A percentile compares a stretch with the other conserved stretches of the same genome.
Conservation (phyloP, 1,140 invertebrate species). For the Cephus cinctus region DNA sequence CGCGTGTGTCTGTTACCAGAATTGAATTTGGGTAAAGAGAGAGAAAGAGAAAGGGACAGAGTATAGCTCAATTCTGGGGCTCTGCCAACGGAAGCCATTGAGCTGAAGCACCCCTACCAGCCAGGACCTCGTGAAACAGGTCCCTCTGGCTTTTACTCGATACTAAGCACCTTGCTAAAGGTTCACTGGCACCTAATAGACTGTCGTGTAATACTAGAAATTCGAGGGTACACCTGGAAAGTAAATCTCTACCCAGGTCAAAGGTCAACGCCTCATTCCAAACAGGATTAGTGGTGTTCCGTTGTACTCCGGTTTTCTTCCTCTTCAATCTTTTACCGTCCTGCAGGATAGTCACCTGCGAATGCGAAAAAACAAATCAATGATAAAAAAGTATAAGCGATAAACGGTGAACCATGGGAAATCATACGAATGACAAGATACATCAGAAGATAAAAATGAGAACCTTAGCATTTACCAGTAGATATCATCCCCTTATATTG, state of each 20-base stretch:
- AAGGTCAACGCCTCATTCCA: conserved; percentile 88
- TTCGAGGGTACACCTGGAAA: conserved; percentile 57
- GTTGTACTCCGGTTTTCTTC: conserved; percentile 85
- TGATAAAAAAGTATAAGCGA: no score
- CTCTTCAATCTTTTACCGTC: conserved; percentile 81
- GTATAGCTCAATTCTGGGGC: conserved; percentile 25
- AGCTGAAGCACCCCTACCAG: conserved; percentile 59
- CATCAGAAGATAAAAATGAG: no score
- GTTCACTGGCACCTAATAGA: conserved; percentile 55
- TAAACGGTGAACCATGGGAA: no score
- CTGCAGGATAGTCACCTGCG: conserved; percentile 66
- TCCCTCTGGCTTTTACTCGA: conserved; percentile 53
- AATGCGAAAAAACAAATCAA: neutral
- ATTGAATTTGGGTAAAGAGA: no score
- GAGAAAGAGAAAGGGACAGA: no score
- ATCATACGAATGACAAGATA: no score
- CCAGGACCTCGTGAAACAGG: conserved; percentile 59
- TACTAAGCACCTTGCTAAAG: conserved; percentile 56
- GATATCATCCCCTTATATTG: no score
- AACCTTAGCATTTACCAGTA: no score
- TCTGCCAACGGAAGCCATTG: conserved; percentile 59
- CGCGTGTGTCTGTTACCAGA: no score
- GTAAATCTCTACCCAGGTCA: conserved; percentile 66
- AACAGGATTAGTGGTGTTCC: conserved; percentile 80
- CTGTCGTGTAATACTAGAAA: conserved; percentile 59